A percentile compares a stretch with the other conserved stretches of the same genome.
Conservation (phyloP, 1,140 invertebrate species). For the Anastrepha ludens region DNA sequence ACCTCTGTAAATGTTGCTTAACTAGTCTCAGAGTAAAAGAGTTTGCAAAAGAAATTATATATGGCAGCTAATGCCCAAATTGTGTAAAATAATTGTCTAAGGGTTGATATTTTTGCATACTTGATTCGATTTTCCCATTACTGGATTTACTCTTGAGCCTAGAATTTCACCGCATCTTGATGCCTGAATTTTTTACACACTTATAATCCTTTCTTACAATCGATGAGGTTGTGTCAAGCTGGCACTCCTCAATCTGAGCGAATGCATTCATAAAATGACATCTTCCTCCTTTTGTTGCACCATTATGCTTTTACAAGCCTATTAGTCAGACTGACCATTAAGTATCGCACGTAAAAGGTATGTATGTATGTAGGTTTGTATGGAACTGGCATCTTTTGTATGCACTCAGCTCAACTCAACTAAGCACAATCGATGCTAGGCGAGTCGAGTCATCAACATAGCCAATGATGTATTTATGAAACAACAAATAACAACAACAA, state of each 20-base stretch:
- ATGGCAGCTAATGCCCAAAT: too few species aligned
- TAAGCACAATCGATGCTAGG: neutral
- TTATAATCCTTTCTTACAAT: neutral
- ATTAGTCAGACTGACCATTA: conserved; percentile 45
- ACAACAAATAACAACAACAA: neutral
- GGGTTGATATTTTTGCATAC: too few species aligned
- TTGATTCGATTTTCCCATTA: too few species aligned
- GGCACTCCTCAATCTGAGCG: neutral
- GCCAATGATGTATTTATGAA: neutral
- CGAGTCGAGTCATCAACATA: neutral
- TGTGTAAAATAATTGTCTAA: too few species aligned
- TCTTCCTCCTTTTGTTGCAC: conserved; percentile 12
- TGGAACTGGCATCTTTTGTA: neutral
- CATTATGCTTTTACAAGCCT: conserved; percentile 41
- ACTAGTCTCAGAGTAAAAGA: too few species aligned
- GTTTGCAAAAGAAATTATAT: too few species aligned
- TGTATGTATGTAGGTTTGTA: neutral
- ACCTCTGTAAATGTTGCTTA: too few species aligned
- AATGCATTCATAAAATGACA: neutral
- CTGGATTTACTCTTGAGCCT: too few species aligned
- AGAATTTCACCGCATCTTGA: too few species aligned
- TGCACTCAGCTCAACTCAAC: conserved; percentile 28
- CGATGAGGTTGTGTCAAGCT: neutral
- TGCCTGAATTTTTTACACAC: neutral
- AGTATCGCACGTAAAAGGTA: conserved; percentile 11